These are phyloP conservation scores for Xanthorhoe designata DNA, from an alignment of 2,888 invertebrate species.

Conservation along the genomic window DNA sequence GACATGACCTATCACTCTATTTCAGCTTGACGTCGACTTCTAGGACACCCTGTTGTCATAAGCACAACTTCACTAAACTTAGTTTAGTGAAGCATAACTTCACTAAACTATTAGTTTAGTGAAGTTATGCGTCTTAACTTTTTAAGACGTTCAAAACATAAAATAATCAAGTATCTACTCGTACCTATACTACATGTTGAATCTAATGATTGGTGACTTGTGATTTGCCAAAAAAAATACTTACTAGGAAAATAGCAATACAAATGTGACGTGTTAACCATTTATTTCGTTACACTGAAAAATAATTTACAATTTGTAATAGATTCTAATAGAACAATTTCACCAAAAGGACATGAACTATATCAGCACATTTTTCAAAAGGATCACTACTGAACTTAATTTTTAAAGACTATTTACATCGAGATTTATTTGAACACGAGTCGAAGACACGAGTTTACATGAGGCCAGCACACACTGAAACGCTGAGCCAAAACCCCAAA, in stretches of 20 bases:
- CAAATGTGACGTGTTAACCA: slow-evolving; percentile 56
- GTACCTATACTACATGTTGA: too few species aligned
- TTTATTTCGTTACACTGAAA: slow-evolving; percentile 61
- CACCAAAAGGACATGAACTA: slow-evolving; percentile 25
- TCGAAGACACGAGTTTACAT: slow-evolving; percentile 60
- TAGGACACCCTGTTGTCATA: too few species aligned
- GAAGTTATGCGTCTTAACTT: too few species aligned
- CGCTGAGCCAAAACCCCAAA: slow-evolving; percentile 47
- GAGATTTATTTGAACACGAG: slow-evolving; percentile 64
- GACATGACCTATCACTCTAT: too few species aligned
- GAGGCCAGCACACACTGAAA: slow-evolving; percentile 63
- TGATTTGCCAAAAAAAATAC: slow-evolving; percentile 43
- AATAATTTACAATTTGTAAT: slow-evolving; percentile 60
- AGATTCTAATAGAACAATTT: slow-evolving; percentile 35
- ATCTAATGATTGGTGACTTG: too few species aligned
- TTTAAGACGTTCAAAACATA: too few species aligned
- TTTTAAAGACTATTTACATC: slow-evolving; percentile 56
- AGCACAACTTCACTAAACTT: too few species aligned
- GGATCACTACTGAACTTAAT: slow-evolving; percentile 48
- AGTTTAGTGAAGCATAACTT: too few species aligned
- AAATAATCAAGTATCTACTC: too few species aligned
- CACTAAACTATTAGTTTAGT: too few species aligned
- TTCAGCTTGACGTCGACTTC: too few species aligned
- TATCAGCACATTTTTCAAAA: slow-evolving; percentile 34
- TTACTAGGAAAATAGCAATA: slow-evolving; percentile 50